Conservation (phyloP, 2,888 invertebrate species). For the Tanypteryx hageni region DNA sequence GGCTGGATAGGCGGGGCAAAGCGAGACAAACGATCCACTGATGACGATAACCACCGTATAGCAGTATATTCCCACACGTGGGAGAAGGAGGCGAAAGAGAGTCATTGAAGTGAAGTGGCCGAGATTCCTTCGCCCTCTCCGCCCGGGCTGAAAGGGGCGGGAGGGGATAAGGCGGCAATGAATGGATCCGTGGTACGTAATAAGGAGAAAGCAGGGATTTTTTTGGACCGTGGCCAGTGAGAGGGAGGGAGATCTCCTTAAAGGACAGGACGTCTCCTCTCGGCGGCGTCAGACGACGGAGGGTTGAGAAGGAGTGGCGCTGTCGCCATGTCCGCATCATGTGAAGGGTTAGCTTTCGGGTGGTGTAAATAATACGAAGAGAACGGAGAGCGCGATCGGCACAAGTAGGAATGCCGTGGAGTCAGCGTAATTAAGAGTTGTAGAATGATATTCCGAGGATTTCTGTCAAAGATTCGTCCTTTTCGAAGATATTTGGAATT, state of each 20-base stretch:
- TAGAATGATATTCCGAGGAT: background rate
- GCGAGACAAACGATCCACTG: constrained; percentile 21
- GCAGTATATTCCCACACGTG: background rate
- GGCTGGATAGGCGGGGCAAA: background rate
- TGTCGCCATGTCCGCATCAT: background rate
- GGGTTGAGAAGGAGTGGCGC: background rate
- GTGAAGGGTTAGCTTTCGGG: background rate
- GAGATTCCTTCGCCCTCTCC: constrained; percentile 2
- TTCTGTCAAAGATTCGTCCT: no score
- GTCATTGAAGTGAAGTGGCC: constrained; percentile 26
- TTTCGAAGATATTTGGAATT: no score
- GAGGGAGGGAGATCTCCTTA: constrained; percentile 8
- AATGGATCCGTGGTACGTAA: constrained; percentile 28
- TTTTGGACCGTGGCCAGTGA: background rate
- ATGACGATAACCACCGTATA: background rate
- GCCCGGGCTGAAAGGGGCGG: no score
- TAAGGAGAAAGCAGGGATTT: constrained; percentile 29
- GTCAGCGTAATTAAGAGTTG: background rate
- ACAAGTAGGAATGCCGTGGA: background rate
- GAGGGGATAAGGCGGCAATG: constrained; percentile 1
- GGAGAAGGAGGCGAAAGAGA: background rate
- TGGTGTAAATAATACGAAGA: background rate
- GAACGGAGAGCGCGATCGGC: background rate
- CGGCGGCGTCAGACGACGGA: background rate
- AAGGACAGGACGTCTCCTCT: constrained; percentile 32